Evolutionary conservation across 1,140 invertebrate species (phyloP).

Genomic region (Drosophila eugracilis): DNA sequence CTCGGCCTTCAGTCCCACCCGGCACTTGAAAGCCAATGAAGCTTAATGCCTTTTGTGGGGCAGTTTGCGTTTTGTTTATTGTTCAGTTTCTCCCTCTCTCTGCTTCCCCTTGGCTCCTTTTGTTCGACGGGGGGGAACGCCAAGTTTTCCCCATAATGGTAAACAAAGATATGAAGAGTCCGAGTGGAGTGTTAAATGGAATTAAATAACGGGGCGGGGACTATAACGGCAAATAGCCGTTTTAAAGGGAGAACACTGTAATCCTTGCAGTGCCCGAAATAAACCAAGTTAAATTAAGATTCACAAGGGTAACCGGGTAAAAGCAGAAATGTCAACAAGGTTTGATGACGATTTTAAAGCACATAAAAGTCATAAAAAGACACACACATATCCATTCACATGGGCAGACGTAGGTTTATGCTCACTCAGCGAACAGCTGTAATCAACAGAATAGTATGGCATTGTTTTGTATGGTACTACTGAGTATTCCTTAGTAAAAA

Average conservation of each 20-base stretch:
- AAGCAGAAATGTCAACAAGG: slow-evolving; percentile 48
- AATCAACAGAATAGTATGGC: neutral
- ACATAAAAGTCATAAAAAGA: slow-evolving; percentile 67
- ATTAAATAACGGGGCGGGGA: slow-evolving; percentile 29
- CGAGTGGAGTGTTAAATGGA: slow-evolving; percentile 46
- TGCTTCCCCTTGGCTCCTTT: neutral
- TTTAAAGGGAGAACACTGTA: neutral
- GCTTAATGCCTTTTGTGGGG: slow-evolving; percentile 62
- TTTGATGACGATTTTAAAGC: slow-evolving; percentile 62
- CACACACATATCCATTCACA: slow-evolving; percentile 26
- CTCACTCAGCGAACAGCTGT: neutral
- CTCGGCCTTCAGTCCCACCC: too few species aligned
- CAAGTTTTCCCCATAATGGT: slow-evolving; percentile 23
- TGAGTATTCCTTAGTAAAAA: too few species aligned
- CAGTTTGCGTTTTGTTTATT: slow-evolving; percentile 49
- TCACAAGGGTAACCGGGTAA: slow-evolving; percentile 27
- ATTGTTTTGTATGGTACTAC: too few species aligned
- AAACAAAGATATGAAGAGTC: slow-evolving; percentile 49
- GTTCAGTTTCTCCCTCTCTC: slow-evolving; percentile 1
- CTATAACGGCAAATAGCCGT: slow-evolving; percentile 5
- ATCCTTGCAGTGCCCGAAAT: neutral
- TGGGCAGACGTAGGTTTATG: slow-evolving; percentile 3
- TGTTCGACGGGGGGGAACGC: slow-evolving; percentile 17
- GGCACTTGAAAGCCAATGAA: slow-evolving; percentile 67
- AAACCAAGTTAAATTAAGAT: slow-evolving; percentile 65